Conservation (phyloP, 2,113 vertebrate species). For the Octodon degus region DNA sequence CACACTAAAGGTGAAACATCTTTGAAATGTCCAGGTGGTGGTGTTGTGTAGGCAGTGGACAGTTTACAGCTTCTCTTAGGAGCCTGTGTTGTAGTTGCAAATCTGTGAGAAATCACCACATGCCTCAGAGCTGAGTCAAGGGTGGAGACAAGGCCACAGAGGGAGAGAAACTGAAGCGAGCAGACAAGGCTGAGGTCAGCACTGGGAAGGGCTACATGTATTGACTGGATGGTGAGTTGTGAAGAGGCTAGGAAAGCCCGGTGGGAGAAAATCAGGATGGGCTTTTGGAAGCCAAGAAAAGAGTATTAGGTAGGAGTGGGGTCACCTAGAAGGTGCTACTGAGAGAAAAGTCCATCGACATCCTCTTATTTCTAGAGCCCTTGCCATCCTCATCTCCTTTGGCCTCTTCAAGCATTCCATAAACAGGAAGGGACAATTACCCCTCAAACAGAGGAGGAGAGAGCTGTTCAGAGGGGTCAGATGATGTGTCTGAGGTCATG, state of each 20-base stretch:
- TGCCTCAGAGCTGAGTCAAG: not conserved
- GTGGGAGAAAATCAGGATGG: not conserved
- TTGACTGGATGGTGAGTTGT: not conserved
- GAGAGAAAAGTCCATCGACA: not conserved
- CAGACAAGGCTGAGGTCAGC: not conserved
- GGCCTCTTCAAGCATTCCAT: not conserved
- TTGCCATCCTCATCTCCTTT: too few relatives aligned
- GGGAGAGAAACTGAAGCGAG: not conserved
- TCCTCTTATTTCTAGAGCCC: not conserved
- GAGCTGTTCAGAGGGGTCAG: not conserved
- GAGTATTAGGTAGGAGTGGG: not conserved
- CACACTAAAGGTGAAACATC: rapidly evolving
- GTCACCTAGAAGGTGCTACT: not conserved
- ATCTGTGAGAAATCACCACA: not conserved
- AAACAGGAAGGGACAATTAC: not conserved
- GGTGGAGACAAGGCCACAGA: not conserved
- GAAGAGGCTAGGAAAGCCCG: not conserved
- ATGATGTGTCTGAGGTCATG: not conserved
- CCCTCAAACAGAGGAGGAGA: not conserved
- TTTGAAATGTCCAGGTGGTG: not conserved
- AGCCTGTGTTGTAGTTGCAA: not conserved
- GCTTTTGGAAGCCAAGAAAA: not conserved
- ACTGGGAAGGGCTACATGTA: not conserved
- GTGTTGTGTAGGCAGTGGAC: rapidly evolving
- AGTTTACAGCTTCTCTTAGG: not conserved